phyloP scores from a whole-genome alignment of 2,797 vertebrate species.

The Champsocephalus gunnari region DNA sequence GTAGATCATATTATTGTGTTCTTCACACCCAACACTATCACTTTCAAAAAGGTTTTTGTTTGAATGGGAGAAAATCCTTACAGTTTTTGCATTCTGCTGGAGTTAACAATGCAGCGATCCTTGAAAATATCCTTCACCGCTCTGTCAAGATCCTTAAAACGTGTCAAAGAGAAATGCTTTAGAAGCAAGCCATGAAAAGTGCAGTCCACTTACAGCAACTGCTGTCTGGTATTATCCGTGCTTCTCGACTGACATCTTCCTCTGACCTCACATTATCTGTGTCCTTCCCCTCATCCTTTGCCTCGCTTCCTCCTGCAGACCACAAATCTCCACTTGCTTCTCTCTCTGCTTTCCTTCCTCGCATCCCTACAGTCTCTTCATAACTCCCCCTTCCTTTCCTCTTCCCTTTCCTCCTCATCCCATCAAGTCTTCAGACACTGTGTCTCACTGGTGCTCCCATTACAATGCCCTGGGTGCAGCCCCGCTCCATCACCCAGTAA shows the following conservation, averaged over 20 bases:
- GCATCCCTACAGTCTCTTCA: constrained; percentile 23
- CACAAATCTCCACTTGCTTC: constrained; percentile 13
- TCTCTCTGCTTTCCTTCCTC: constrained; percentile 24
- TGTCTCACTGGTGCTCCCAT: constrained; percentile 69
- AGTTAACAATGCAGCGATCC: background rate
- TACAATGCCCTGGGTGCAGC: constrained; percentile 69
- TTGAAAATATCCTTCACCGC: constrained; percentile 6
- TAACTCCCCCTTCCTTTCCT: background rate
- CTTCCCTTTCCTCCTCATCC: constrained; percentile 43
- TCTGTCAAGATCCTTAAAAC: constrained; percentile 27
- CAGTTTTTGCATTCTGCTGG: constrained; percentile 10
- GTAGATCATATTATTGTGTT: background rate
- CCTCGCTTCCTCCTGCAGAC: background rate
- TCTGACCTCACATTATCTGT: constrained; percentile 43
- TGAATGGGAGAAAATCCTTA: background rate
- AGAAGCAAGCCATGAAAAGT: constrained; percentile 28
- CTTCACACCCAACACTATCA: background rate
- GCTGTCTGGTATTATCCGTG: constrained; percentile 33
- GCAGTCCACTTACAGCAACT: constrained; percentile 39
- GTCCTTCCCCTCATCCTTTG: constrained; percentile 28
- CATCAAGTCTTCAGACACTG: constrained; percentile 66
- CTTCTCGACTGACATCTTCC: constrained; percentile 33
- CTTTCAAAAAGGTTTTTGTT: background rate
- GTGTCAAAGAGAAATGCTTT: constrained; percentile 28
- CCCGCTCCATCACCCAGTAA: constrained; percentile 70